These are phyloP conservation scores for Platalea minor DNA, from an alignment of 2,797 vertebrate species.

Conservation along the genomic window DNA sequence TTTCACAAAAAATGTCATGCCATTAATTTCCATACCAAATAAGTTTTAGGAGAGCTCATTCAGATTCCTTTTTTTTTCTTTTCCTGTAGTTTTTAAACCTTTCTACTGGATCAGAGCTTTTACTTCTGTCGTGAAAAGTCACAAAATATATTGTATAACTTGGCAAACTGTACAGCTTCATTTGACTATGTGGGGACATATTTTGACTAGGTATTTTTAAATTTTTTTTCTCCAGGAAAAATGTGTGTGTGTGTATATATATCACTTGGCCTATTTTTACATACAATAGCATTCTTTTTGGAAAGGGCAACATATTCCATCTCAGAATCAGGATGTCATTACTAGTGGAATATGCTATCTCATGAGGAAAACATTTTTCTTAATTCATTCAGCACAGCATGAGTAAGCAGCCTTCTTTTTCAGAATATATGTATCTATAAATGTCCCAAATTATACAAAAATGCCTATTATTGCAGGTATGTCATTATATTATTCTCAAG, in stretches of 20 bases:
- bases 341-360: not conserved
- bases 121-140: not conserved
- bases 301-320: not conserved
- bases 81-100: not conserved
- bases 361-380: not conserved
- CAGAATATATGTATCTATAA: not conserved
- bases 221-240: not conserved
- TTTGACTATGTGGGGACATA: not conserved
- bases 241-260: not conserved
- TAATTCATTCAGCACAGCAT: not conserved
- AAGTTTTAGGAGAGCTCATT: not conserved
- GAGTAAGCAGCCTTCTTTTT: not conserved
- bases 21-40: not conserved
- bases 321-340: not conserved
- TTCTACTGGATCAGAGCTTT: not conserved
- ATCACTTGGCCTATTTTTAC: not conserved
- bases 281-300: not conserved
- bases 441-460: not conserved
- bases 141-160: not conserved
- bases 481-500: slow-evolving; percentile 98
- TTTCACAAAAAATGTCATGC: not conserved
- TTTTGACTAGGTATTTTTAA: not conserved
- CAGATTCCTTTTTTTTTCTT: not conserved
- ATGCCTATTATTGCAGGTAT: slow-evolving; percentile 80
- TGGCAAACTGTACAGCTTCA: not conserved